Evolutionary conservation across 2,888 invertebrate species (phyloP), one percentile per base, ranked within the genome.

Genomic region (Abrostola tripartita): DNA sequence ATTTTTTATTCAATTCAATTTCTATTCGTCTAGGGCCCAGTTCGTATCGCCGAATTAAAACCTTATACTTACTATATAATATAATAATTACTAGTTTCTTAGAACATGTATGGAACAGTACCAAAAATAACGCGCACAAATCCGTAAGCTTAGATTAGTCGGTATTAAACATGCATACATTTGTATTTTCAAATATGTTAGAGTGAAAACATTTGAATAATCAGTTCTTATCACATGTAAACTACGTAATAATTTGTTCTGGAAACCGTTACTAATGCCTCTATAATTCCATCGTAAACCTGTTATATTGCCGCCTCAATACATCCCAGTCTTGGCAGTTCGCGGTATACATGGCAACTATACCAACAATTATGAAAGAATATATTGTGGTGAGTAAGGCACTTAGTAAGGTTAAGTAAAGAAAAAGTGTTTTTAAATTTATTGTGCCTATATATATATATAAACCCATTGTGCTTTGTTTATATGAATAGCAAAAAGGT

Each of bases 321-420:
- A 57, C 56, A 60, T 51, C 56, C 12, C 8, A 40, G 52, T 55
- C 11, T 56, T 64, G 55, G 14, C 24, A 12, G 36, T 14, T 37
- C 41, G 53, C 41, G 8, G 41, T 35, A 12, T 44, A 60, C 52
- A 12, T 57, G 51, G 44, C 10, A 56, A 41, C 50, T 56, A 37
- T 60, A 64, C 50, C 53, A 70, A 70, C 44, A 47, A 47, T 47
- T 37, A 70, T 70, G 69, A 60, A 47, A 47, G 8, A 57, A 8
- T 56, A 47, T n/a, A 51, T 40, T 49, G 0, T 38, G 49, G 56
- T 56, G 49, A 49, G 56, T 56, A 14, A 53, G 9, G 14, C 24
- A 14, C 10, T 47, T 8, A 47, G 44, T 47, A 24, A 24, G 4
- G 4, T 24, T 24, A 4, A 24, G 4, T 24, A 24, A n/a, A 24